phyloP scores from a whole-genome alignment of 2,797 vertebrate genomes.

The Phalanger gymnotis region DNA sequence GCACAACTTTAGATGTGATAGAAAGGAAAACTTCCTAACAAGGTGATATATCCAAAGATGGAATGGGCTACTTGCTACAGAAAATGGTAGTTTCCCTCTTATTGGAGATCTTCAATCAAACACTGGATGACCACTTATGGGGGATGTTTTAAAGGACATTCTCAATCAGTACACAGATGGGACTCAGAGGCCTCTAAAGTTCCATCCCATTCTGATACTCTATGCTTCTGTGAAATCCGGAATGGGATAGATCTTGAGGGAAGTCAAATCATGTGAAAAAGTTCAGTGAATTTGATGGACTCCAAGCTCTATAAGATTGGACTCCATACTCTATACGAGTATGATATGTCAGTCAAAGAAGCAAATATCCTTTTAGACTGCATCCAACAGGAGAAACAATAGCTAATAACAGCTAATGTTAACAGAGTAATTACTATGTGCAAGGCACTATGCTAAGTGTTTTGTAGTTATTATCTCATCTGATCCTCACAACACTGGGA shows the following conservation, averaged over 20 bases:
- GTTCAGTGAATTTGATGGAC: background rate
- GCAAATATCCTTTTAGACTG: background rate
- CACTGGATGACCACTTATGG: background rate
- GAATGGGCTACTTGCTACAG: background rate
- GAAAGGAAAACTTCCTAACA: background rate
- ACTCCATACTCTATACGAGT: too few relatives aligned
- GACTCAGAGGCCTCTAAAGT: background rate
- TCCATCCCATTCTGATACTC: background rate
- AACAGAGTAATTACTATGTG: background rate
- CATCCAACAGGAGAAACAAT: background rate
- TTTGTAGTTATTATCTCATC: too few relatives aligned
- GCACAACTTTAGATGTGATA: background rate
- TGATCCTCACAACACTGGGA: too few relatives aligned
- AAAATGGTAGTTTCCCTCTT: background rate
- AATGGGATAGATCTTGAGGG: background rate
- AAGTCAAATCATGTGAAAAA: background rate
- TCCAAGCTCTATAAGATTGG: too few relatives aligned
- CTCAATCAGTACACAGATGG: background rate
- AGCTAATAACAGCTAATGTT: background rate
- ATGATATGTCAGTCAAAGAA: background rate
- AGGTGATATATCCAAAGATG: background rate
- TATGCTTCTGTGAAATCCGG: background rate
- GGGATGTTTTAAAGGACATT: background rate
- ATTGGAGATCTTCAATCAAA: background rate
- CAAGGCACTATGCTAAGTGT: too few relatives aligned